Percentiles rank a stretch among this genome's conserved stretches.
Evolutionary conservation across 2,797 vertebrate species (phyloP).

Genomic region (Galago senegalensis): DNA sequence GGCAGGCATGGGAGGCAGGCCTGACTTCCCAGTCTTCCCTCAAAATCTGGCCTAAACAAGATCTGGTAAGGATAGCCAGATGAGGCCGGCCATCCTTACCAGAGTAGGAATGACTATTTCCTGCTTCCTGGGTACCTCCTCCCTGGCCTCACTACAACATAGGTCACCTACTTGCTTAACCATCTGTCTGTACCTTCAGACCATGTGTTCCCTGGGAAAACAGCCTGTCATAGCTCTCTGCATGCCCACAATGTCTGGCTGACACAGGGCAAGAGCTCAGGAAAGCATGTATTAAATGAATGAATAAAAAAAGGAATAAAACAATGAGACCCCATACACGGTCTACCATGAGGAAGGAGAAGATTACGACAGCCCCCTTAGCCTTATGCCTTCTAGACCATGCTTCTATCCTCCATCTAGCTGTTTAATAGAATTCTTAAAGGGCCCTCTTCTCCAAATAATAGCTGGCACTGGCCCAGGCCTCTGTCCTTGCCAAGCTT

Average conservation of each 20-base stretch:
- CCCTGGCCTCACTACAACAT: background rate
- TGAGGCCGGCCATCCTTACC: background rate
- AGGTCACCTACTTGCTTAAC: background rate
- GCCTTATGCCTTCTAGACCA: background rate
- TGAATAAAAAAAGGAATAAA: background rate
- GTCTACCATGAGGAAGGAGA: background rate
- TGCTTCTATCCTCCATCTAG: too few relatives aligned
- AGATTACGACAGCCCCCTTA: background rate
- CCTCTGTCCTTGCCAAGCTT: background rate
- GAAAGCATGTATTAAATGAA: background rate
- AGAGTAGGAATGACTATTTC: background rate
- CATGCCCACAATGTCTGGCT: background rate
- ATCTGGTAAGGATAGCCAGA: too few relatives aligned
- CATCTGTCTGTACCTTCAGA: slow-evolving; percentile 3
- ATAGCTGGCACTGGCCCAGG: background rate
- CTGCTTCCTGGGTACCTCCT: background rate
- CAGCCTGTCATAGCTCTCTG: background rate
- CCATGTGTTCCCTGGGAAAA: background rate
- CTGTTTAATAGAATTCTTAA: background rate
- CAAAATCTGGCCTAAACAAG: background rate
- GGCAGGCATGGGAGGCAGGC: background rate
- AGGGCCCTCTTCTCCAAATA: background rate
- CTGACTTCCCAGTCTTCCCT: background rate
- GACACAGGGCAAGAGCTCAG: background rate
- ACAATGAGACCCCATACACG: background rate